These are phyloP conservation scores for Tetranychus truncatus DNA, from an alignment of 2,888 invertebrate genomes.

Conservation along the genomic window DNA sequence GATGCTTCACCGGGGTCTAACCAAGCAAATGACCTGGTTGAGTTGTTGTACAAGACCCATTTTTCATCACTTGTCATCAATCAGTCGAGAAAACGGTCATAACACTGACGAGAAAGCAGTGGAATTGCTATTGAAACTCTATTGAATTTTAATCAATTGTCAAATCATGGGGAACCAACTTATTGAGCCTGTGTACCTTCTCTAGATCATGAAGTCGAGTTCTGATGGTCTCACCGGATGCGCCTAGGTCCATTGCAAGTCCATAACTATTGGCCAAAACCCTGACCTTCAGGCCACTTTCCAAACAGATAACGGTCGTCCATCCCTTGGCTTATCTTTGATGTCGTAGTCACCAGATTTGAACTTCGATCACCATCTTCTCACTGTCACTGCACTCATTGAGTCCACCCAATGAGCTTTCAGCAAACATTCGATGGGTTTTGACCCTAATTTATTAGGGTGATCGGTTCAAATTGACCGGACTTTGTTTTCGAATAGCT, in stretches of 20 bases:
- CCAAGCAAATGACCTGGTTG: neutral
- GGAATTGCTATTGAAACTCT: neutral
- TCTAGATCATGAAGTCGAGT: slow-evolving; percentile 2
- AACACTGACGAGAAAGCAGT: neutral
- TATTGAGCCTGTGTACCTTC: neutral
- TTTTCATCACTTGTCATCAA: neutral
- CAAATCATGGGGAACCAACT: slow-evolving; percentile 10
- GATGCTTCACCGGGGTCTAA: neutral
- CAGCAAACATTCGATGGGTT: neutral
- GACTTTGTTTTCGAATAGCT: too few species aligned
- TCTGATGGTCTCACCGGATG: neutral
- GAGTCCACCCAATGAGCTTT: neutral
- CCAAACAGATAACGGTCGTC: slow-evolving; percentile 9
- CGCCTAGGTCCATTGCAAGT: neutral
- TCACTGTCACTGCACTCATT: neutral
- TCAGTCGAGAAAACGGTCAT: neutral
- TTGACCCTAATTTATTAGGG: too few species aligned
- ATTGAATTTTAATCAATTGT: neutral
- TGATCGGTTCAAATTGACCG: too few species aligned
- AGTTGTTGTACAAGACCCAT: neutral
- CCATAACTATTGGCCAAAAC: too few species aligned
- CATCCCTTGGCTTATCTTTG: slow-evolving; percentile 8
- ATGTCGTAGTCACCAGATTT: slow-evolving; percentile 2
- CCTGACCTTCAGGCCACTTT: neutral
- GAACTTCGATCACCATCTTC: neutral